These are phyloP conservation scores for Lasioglossum baleicum DNA, from an alignment of 1,140 invertebrate genomes.

Conservation along the genomic window DNA sequence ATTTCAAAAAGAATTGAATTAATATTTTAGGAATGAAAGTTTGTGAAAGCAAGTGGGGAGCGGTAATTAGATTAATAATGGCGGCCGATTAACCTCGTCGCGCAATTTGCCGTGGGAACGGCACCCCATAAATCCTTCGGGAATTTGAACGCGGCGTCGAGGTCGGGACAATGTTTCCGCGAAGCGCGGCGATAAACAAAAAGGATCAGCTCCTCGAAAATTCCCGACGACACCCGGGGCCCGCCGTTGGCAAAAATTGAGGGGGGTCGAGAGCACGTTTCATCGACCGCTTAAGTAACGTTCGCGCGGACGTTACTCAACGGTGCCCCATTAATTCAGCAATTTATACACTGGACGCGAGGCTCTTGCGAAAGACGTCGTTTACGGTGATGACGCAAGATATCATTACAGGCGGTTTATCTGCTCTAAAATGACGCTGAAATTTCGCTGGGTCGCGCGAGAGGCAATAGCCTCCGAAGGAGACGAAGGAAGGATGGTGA, in stretches of 20 bases:
- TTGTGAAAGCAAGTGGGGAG: too few relatives aligned
- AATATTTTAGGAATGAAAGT: too few relatives aligned
- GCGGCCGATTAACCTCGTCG: too few relatives aligned
- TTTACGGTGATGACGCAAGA: constrained; percentile 55
- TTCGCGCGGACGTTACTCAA: constrained; percentile 32
- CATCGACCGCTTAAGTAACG: constrained; percentile 30
- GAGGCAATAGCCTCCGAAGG: constrained; percentile 27
- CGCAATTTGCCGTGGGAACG: too few relatives aligned
- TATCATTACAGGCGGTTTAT: constrained; percentile 59
- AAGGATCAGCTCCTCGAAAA: not conserved
- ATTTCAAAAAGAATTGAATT: too few relatives aligned
- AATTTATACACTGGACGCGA: constrained; percentile 51
- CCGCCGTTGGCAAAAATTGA: not conserved
- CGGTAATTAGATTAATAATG: too few relatives aligned
- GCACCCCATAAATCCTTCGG: too few relatives aligned
- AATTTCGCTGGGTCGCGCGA: constrained; percentile 38
- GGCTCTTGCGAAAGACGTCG: constrained; percentile 42
- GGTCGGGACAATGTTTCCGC: too few relatives aligned
- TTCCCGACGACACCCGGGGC: not conserved
- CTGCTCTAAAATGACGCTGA: constrained; percentile 43
- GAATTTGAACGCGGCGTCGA: too few relatives aligned
- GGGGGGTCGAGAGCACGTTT: constrained; percentile 12
- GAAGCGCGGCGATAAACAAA: not conserved
- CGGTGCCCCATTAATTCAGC: constrained; percentile 50
- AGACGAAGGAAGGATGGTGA: not conserved